Evolutionary conservation across 2,113 vertebrate genomes (phyloP), one percentile per base, ranked within the genome.

Genomic region (Bucco capensis): DNA sequence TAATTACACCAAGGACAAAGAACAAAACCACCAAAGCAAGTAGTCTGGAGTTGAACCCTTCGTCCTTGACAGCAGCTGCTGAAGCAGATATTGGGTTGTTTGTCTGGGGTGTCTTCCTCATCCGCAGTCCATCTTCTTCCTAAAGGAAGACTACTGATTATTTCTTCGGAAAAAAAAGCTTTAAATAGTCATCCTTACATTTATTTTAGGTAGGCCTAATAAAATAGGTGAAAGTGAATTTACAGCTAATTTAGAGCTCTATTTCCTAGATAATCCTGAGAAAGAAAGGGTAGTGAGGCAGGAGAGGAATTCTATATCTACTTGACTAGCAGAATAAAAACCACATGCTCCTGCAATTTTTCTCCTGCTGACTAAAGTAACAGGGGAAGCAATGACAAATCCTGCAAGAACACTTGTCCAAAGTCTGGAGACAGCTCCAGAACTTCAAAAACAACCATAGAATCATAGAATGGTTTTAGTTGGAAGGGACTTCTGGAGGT

Each of bases 51-150:
- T 97, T 99, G 86, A 98, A 94, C 80, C 98, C 98, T 94, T 99
- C 99, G 3, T 99, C 99, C 97, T 98, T 98, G 94, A 98, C 98
- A 71, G 97, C 85, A 54, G 84, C 38, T 38, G 98, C 94, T 16
- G 97, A 96, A 53, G 89, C 95, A 35, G 98, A 92, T 27, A 93
- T 87, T 51, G 98, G 98, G 96, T 97, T 98, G 96, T 97, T 98
- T 77, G 98, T 98, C 94, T 98, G 98, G 83, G 96, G 95, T 6
- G 97, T 92, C 98, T 99, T 99, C 97, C 98, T 98, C 98, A 98
- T 98, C 96, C 99, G 98, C 88, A 99, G 97, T 24, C 99, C 99
- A 14, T 99, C 99, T 90, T 99, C 99, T 94, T 99, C 99, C 99
- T 99, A 60, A 37, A 81, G 47, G 22, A 79, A 50, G 17, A 79